Evolutionary conservation across 2,797 vertebrate genomes (phyloP).

Genomic region (Picus viridis): DNA sequence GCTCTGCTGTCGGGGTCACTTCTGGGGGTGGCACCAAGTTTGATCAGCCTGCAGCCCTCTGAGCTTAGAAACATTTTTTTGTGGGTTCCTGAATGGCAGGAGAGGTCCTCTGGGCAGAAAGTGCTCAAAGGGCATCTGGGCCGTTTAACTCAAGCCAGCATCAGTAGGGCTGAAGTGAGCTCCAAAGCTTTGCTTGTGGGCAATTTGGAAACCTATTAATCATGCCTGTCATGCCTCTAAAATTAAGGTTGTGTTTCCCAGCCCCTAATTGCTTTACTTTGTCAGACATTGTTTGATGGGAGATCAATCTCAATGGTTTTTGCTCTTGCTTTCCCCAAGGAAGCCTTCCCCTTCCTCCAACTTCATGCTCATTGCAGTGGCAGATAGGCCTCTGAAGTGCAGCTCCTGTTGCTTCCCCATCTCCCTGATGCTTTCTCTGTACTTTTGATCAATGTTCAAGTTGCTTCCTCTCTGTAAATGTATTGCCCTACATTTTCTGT

Average conservation of each 20-base stretch:
- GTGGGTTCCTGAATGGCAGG: not conserved
- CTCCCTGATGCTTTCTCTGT: constrained; percentile 10
- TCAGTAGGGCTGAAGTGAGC: not conserved
- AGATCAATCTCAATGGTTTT: constrained; percentile 44
- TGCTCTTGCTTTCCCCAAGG: constrained; percentile 5
- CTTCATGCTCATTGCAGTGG: constrained; percentile 34
- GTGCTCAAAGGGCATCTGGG: not conserved
- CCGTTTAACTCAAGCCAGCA: not conserved
- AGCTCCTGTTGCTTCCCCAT: constrained; percentile 20
- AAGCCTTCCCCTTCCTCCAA: constrained; percentile 8
- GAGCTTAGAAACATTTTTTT: not conserved
- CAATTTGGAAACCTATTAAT: constrained; percentile 24
- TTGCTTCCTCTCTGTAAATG: constrained; percentile 3
- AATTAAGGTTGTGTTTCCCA: not conserved
- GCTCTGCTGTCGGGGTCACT: not conserved
- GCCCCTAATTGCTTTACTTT: constrained; percentile 25
- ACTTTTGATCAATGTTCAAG: constrained; percentile 39
- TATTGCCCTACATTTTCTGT: constrained; percentile 39
- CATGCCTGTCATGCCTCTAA: not conserved
- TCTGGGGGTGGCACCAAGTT: not conserved
- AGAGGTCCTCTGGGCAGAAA: not conserved
- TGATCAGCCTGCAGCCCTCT: not conserved
- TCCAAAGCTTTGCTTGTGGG: not conserved
- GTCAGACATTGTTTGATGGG: constrained; percentile 28
- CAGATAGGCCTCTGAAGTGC: constrained; percentile 34